Conservation (phyloP, 2,888 invertebrate genomes). For the Clostera curtula region DNA sequence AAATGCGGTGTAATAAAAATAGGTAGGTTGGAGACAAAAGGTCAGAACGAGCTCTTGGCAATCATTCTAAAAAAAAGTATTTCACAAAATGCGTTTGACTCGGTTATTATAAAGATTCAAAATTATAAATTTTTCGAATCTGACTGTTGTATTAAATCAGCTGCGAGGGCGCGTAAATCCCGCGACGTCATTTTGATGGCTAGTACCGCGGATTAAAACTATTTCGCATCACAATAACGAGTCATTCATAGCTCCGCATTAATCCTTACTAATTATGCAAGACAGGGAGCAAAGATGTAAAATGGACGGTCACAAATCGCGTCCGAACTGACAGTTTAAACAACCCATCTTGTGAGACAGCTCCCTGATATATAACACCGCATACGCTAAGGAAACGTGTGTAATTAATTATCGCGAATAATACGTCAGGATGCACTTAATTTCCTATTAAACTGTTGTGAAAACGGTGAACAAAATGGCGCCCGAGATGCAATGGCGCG, state of each 20-base stretch:
- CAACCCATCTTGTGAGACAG: conserved; percentile 67
- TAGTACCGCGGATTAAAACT: conserved; percentile 38
- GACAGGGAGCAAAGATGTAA: conserved; percentile 67
- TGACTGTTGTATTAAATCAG: conserved; percentile 3
- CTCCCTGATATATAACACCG: conserved; percentile 61
- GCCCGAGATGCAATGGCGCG: conserved; percentile 18
- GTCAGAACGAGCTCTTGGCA: conserved; percentile 23
- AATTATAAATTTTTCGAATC: no score
- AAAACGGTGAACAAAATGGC: conserved; percentile 43
- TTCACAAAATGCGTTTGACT: not conserved
- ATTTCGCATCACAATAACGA: conserved; percentile 53
- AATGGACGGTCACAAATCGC: conserved; percentile 69
- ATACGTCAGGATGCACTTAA: conserved; percentile 67
- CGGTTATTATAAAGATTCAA: no score
- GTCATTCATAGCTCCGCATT: conserved; percentile 64
- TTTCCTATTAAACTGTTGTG: conserved; percentile 63
- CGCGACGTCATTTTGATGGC: conserved; percentile 20
- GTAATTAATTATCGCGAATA: conserved; percentile 67
- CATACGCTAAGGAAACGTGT: conserved; percentile 56
- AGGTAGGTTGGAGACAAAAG: conserved; percentile 19
- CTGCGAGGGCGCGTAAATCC: conserved; percentile 17
- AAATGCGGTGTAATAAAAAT: conserved; percentile 22
- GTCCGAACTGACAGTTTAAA: conserved; percentile 67
- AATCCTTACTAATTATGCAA: conserved; percentile 72
- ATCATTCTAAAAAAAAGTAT: conserved; percentile 5